Conservation (phyloP, 2,113 vertebrate genomes). For the Osmerus eperlanus region DNA sequence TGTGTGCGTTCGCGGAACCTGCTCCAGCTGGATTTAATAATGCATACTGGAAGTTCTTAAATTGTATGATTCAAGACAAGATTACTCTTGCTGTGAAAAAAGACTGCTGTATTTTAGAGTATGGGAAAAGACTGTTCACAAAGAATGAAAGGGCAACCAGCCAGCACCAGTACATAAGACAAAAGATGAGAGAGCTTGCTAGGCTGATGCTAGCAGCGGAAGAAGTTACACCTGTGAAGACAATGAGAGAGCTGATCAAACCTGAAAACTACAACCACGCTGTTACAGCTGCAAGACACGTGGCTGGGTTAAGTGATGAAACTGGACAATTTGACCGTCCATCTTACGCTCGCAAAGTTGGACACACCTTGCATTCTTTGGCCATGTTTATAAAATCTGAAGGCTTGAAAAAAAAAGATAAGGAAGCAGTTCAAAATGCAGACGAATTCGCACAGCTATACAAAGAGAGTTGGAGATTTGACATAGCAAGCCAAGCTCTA, state of each 20-base stretch:
- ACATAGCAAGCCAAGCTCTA: not conserved
- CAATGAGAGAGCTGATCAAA: slow-evolving; percentile 6
- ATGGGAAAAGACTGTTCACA: not conserved
- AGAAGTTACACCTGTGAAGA: not conserved
- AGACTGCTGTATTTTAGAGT: slow-evolving; percentile 4
- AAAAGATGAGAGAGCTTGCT: not conserved
- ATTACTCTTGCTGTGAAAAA: not conserved
- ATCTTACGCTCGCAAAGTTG: not conserved
- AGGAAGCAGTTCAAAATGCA: not conserved
- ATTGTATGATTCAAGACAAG: slow-evolving; percentile 22
- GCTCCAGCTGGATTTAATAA: slow-evolving; percentile 5
- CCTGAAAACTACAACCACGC: not conserved
- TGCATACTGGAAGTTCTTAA: slow-evolving; percentile 18
- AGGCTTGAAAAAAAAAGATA: not conserved
- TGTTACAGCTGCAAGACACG: not conserved
- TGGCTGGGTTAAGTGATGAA: not conserved
- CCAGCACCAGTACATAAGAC: slow-evolving; percentile 2
- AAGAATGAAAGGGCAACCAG: slow-evolving; percentile 1
- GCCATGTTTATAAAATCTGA: not conserved
- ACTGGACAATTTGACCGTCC: not conserved
- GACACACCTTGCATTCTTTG: too few relatives aligned
- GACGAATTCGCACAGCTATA: not conserved
- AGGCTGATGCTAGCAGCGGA: not conserved
- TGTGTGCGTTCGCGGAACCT: slow-evolving; percentile 23
- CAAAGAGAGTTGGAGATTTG: not conserved